These are phyloP conservation scores for Myotis pilosus DNA, from an alignment of 2,797 vertebrate genomes.

Conservation along the genomic window DNA sequence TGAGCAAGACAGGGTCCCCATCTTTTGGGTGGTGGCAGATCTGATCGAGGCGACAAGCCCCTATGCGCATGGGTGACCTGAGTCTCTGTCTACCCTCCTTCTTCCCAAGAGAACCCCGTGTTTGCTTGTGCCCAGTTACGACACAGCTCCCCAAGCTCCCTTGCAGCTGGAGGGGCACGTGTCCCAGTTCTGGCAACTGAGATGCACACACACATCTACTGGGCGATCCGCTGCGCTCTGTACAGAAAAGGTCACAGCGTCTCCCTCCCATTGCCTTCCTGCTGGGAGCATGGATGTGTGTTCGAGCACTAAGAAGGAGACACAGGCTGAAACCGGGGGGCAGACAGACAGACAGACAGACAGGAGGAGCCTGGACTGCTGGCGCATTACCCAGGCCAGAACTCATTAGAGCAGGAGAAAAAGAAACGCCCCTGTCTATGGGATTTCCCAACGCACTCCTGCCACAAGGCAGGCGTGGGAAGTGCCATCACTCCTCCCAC, in stretches of 20 bases:
- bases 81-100: neutral
- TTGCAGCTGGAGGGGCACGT: rapidly evolving
- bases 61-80: rapidly evolving
- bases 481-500: rapidly evolving
- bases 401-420: neutral
- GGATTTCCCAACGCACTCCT: neutral
- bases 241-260: neutral
- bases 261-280: neutral
- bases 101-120: neutral
- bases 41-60: neutral
- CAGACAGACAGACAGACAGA: neutral
- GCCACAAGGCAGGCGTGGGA: neutral
- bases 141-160: neutral
- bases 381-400: neutral
- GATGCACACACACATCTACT: too few relatives aligned
- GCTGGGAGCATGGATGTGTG: neutral
- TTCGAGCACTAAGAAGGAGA: neutral
- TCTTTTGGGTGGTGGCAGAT: neutral
- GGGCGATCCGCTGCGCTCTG: neutral
- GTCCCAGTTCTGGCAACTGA: neutral
- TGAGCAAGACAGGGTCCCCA: rapidly evolving
- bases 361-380: neutral
- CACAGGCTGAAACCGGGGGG: neutral
- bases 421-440: neutral
- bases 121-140: neutral